Evolutionary conservation across 2,113 vertebrate species (phyloP).

Genomic region (Pterocles burchelli): DNA sequence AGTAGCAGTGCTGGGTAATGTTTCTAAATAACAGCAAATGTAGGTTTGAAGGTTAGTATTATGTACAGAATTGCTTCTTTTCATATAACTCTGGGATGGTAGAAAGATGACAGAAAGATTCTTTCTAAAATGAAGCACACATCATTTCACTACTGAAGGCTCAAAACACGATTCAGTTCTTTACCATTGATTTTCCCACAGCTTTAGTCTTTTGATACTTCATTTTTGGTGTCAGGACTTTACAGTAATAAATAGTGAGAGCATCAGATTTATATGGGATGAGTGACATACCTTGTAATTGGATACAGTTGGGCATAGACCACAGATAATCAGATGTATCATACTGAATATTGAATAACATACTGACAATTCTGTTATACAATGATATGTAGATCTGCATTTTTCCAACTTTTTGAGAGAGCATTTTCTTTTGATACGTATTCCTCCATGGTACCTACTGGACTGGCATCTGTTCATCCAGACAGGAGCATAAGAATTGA

Average conservation of each 20-base stretch:
- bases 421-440: not conserved
- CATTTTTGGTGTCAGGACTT: not conserved
- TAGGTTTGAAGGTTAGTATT: not conserved
- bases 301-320: not conserved
- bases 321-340: not conserved
- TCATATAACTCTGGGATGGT: not conserved
- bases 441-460: not conserved
- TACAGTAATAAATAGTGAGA: not conserved
- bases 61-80: not conserved
- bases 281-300: not conserved
- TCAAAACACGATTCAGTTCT: not conserved
- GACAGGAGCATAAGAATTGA: not conserved
- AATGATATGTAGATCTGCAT: not conserved
- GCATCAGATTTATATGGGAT: not conserved
- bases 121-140: not conserved
- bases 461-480: not conserved
- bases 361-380: not conserved
- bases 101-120: not conserved
- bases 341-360: not conserved
- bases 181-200: not conserved
- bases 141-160: not conserved
- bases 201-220: not conserved
- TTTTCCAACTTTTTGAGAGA: not conserved
- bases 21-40: not conserved
- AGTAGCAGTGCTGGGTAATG: not conserved